A percentile compares a stretch with the other conserved stretches of the same genome.
These are phyloP conservation scores for Mythimna pallens DNA, from an alignment of 2,888 invertebrate genomes.

Conservation along the genomic window DNA sequence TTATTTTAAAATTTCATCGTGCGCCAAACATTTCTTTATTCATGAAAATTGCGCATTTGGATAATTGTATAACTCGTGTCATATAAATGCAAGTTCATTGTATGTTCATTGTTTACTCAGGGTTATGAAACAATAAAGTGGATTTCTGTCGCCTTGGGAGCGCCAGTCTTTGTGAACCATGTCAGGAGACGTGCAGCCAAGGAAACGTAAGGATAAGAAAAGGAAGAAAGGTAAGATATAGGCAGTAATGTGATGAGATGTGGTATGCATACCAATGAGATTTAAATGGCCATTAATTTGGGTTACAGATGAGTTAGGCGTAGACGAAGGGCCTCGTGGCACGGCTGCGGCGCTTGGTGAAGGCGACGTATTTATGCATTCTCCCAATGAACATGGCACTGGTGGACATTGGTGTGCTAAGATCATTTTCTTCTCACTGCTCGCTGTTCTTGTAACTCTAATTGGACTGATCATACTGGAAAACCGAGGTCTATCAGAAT, in stretches of 20 bases:
- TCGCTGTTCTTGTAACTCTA: constrained; percentile 93
- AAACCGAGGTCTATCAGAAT: constrained; percentile 94
- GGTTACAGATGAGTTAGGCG: constrained; percentile 86
- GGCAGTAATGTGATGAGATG: constrained; percentile 17
- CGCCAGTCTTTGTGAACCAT: constrained; percentile 90
- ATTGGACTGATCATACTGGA: constrained; percentile 95
- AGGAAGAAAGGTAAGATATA: constrained; percentile 93
- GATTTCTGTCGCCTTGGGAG: constrained; percentile 83
- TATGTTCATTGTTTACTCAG: constrained; percentile 85
- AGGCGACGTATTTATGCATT: constrained; percentile 94
- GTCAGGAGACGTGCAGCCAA: constrained; percentile 97
- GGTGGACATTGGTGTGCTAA: constrained; percentile 96
- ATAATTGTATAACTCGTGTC: constrained; percentile 73
- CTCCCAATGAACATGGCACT: constrained; percentile 94
- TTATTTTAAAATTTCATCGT: constrained; percentile 88
- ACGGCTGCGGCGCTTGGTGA: constrained; percentile 87
- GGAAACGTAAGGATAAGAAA: constrained; percentile 96
- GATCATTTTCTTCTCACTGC: constrained; percentile 94
- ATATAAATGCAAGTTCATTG: constrained; percentile 75
- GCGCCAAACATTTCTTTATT: constrained; percentile 81
- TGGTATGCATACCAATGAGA: constrained; percentile 43
- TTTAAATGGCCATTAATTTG: constrained; percentile 36
- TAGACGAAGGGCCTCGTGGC: constrained; percentile 84
- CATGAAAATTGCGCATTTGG: constrained; percentile 86
- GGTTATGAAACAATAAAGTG: constrained; percentile 89